phyloP scores from a whole-genome alignment of 2,888 invertebrate genomes.

The Acrobasis suavella region DNA sequence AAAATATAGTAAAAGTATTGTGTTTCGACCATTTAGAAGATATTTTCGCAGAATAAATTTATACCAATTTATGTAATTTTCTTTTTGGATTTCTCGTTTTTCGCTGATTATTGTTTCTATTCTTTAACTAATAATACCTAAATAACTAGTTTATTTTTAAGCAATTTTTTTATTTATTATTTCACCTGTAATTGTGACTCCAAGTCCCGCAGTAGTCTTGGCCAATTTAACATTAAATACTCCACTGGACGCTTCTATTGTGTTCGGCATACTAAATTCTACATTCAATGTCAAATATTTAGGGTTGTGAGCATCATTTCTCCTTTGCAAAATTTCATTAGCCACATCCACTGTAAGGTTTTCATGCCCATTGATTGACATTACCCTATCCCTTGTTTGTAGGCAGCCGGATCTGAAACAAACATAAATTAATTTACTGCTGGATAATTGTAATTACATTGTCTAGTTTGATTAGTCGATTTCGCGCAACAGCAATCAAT shows the following conservation, averaged over 20 bases:
- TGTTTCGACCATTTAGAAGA: no score
- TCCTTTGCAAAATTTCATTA: conserved; percentile 81
- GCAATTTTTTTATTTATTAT: conserved; percentile 18
- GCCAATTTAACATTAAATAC: conserved; percentile 95
- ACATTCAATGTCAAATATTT: conserved; percentile 89
- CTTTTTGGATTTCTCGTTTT: no score
- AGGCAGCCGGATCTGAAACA: conserved; percentile 86
- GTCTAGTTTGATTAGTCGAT: neutral
- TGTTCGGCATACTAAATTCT: conserved; percentile 95
- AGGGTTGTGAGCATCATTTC: conserved; percentile 80
- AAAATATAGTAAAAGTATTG: no score
- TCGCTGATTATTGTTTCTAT: no score
- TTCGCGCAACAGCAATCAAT: no score
- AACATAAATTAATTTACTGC: conserved; percentile 9
- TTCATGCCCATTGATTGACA: conserved; percentile 91
- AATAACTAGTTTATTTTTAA: neutral
- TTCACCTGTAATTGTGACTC: conserved; percentile 93
- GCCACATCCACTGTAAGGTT: conserved; percentile 84
- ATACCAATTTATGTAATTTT: no score
- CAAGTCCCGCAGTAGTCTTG: conserved; percentile 90
- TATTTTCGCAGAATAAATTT: no score
- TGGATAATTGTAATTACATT: conserved; percentile 4
- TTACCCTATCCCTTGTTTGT: conserved; percentile 91
- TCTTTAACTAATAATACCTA: no score
- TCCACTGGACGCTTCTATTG: conserved; percentile 94